Conservation (phyloP, 2,113 vertebrate genomes). For the Arenaria interpres region DNA sequence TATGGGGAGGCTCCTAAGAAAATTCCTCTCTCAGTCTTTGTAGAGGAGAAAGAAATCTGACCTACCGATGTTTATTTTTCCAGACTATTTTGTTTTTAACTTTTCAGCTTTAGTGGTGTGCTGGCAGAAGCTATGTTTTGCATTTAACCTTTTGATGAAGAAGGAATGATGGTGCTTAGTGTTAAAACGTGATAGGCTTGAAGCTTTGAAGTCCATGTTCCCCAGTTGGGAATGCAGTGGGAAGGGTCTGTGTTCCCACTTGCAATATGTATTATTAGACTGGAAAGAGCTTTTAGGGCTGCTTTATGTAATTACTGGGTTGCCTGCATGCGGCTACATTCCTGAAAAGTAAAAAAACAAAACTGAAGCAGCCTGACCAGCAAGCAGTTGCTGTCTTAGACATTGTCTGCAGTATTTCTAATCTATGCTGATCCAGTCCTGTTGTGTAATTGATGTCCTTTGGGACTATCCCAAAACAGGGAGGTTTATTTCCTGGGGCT, state of each 20-base stretch:
- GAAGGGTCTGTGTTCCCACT: background rate
- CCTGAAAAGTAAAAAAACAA: background rate
- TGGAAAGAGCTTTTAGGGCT: background rate
- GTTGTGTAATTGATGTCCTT: background rate
- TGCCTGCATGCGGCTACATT: background rate
- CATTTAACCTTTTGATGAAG: background rate
- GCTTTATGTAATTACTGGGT: background rate
- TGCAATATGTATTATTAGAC: background rate
- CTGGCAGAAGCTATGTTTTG: background rate
- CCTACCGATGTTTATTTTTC: background rate
- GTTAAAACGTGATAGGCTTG: background rate
- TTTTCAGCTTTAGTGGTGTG: background rate
- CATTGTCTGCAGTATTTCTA: background rate
- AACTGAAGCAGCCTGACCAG: background rate
- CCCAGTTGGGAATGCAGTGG: background rate
- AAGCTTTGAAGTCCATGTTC: background rate
- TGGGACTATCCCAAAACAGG: background rate
- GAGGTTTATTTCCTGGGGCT: constrained; percentile 28
- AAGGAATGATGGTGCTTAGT: background rate
- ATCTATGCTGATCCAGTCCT: background rate
- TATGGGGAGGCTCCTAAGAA: background rate
- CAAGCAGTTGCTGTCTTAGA: background rate
- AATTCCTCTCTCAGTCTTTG: background rate
- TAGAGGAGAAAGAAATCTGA: background rate
- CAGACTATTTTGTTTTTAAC: background rate